phyloP scores from a whole-genome alignment of 2,113 vertebrate species.

The Pteropus alecto region DNA sequence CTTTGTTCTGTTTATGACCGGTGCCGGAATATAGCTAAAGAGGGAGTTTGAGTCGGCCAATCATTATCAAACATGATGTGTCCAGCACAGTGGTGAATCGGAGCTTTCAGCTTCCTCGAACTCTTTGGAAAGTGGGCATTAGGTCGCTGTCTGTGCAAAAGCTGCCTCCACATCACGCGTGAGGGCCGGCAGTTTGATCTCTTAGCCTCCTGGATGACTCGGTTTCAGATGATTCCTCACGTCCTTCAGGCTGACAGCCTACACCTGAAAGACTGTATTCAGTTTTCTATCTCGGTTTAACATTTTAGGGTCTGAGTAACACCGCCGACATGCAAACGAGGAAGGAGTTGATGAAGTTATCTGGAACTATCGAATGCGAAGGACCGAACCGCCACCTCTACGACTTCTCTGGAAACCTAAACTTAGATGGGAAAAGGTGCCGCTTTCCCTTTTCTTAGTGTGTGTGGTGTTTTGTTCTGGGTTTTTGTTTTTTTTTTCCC shows the following conservation, averaged over 20 bases:
- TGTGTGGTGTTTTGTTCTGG: neutral
- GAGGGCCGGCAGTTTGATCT: neutral
- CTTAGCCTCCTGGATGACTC: neutral
- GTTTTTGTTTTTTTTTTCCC: too few relatives aligned
- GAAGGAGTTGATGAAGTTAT: slow-evolving; percentile 89
- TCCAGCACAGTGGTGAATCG: neutral
- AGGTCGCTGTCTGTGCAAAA: neutral
- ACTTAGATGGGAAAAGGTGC: slow-evolving; percentile 93
- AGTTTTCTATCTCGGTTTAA: neutral
- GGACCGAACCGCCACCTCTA: slow-evolving; percentile 98
- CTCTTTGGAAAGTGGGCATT: neutral
- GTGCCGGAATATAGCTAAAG: neutral
- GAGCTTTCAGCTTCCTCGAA: neutral
- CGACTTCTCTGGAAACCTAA: slow-evolving; percentile 94
- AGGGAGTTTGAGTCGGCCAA: too few relatives aligned
- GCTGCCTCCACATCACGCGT: neutral
- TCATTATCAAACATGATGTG: neutral
- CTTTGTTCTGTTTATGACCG: neutral
- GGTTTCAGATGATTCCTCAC: neutral
- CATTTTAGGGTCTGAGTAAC: slow-evolving; percentile 88
- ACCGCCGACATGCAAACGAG: slow-evolving; percentile 89
- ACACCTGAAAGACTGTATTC: neutral
- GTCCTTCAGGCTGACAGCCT: neutral
- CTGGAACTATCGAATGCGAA: slow-evolving; percentile 96
- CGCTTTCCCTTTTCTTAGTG: neutral